Conservation (phyloP, 2,888 invertebrate species). For the Drosophila mulleri region DNA sequence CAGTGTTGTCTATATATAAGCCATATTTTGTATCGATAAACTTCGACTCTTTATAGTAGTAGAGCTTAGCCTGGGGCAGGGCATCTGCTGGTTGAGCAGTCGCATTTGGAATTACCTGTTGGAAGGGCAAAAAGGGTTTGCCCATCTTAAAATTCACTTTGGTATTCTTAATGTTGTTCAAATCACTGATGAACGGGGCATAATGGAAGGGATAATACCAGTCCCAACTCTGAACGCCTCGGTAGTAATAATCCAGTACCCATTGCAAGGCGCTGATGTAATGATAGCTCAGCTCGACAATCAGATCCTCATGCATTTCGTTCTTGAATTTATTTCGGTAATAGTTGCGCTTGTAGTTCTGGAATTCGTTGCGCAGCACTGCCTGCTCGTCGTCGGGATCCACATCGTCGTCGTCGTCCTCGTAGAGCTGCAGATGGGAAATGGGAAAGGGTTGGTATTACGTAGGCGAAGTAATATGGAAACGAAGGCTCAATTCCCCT, state of each 20-base stretch:
- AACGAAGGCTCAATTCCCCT: not conserved
- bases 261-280: slow-evolving; percentile 98
- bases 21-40: no score
- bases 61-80: not conserved
- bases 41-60: no score
- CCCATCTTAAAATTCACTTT: slow-evolving; percentile 93
- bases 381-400: slow-evolving; percentile 85
- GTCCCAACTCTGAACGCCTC: slow-evolving; percentile 98
- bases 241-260: slow-evolving; percentile 98
- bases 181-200: slow-evolving; percentile 97
- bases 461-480: not conserved
- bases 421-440: slow-evolving; percentile 48
- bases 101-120: slow-evolving; percentile 87
- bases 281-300: slow-evolving; percentile 50
- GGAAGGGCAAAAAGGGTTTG: slow-evolving; percentile 95
- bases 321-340: slow-evolving; percentile 94
- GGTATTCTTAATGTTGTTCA: slow-evolving; percentile 91
- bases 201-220: slow-evolving; percentile 99
- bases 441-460: not conserved
- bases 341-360: slow-evolving; percentile 94
- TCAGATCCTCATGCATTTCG: slow-evolving; percentile 37
- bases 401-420: slow-evolving; percentile 83
- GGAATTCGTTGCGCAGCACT: slow-evolving; percentile 90
- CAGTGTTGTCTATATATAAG: no score
- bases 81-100: not conserved